Base-by-base conservation (phyloP, 1,140 invertebrate species). In the Drosophila littoralis region DNA sequence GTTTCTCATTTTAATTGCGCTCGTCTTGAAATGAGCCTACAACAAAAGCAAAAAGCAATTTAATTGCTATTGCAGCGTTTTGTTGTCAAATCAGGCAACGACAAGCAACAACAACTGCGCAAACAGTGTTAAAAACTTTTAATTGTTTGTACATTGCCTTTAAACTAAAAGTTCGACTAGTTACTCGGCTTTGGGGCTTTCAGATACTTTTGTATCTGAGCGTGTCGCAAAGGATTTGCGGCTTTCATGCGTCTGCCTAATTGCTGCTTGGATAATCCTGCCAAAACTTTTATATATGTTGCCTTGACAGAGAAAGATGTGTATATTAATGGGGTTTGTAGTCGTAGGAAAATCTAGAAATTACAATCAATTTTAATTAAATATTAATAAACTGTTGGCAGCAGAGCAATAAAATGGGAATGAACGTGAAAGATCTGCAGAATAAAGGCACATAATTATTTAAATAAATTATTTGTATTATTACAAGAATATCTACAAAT, bases 1-100 rank as follows among this genome's bases (percentile, higher is more conserved):
- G 82, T 85, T 85, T 85, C 75, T 79, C 66, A 67, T 72, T 85
- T 81, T 86, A 86, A 85, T 85, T 85, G 74, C 57, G 15, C 15
- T 33, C 55, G 42, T 59, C 65, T 57, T 7, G 40, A 17, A 70
- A 45, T 42, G 60, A 78, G 63, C 69, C 63, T 67, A 81, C 60
- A 48, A 61, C 60, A 67, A 72, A 84, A 77, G 40, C 40, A 36
- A 46, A 77, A 51, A 58, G 64, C 51, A 15, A 33, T 85, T 85
- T 81, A 67, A 74, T 77, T 67, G 51, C 57, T 52, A 58, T 70
- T 64, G 48, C 40, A 7, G 10, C 10, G 13, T 13, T 60, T 15
- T 38, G 55, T 32, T 59, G 55, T 57, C 36, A 57, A 57, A 57
- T 28, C 54, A 40, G 28, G 36, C 54, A 17, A 15, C 54, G 10